Base-by-base conservation (phyloP, 2,113 vertebrate genomes). In the Recurvirostra avosetta region DNA sequence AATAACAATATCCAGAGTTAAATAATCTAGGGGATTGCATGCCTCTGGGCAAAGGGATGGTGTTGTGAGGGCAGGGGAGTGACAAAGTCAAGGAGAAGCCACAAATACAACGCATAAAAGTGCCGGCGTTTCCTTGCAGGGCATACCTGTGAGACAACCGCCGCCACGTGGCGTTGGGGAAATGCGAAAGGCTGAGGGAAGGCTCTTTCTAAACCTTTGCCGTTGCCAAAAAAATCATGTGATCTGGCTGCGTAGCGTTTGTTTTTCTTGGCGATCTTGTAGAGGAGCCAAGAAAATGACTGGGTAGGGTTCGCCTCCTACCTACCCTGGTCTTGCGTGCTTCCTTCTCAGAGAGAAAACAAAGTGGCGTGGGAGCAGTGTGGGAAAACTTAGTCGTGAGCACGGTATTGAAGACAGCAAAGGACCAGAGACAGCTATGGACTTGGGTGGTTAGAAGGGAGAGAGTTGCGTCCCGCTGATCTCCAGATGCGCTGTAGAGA, bases 361-460 rank as follows among this genome's bases (percentile, higher is more conserved):
- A 1, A n/a, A 66, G 30, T 15, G 56, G 63, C 6, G 5, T 34
- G 32, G 43, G 23, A 74, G 38, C 27, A 38, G 14, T 5, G 16
- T 15, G 72, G 40, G 32, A 55, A 70, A 41, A 25, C 32, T 18
- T 27, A 12, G 6, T 47, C 0, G 1, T 6, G 49, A 68, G 5
- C 38, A 38, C 7, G 7, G 32, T 22, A 13, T 5, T 27, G 34
- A 5, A 56, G 34, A 22, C 13, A 9, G 34, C 41, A 41, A 72
- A 27, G 45, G n/a, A 20, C n/a, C 29, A 18, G 32, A 26, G 36
- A 13, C 8, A 61, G 45, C 40, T 8, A 4, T 6, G 34, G 74
- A 4, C 25, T 15, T 5, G 12, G 30, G 74, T 18, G 15, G 41
- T 14, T 16, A 15, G 53, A 41, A 85, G 50, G 0, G 1, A 15